These are phyloP conservation scores for Dendrolimus houi DNA, from an alignment of 2,888 invertebrate species.

Conservation along the genomic window DNA sequence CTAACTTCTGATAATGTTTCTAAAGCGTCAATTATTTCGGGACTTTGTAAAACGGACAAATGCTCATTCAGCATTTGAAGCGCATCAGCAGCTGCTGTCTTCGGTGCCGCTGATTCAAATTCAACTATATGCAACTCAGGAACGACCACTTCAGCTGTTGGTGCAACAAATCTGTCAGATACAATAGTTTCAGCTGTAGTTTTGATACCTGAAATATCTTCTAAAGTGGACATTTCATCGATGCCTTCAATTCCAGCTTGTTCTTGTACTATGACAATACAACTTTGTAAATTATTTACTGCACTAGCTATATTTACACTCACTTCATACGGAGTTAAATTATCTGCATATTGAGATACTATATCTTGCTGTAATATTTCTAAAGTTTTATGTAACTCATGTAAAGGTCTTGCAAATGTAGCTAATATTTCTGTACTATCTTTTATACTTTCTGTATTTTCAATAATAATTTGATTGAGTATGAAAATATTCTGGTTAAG, in stretches of 20 bases:
- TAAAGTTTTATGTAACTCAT: constrained; percentile 57
- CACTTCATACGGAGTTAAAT: constrained; percentile 32
- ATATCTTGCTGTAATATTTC: constrained; percentile 64
- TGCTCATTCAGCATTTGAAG: constrained; percentile 49
- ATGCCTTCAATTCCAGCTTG: constrained; percentile 61
- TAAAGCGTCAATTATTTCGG: constrained; percentile 47
- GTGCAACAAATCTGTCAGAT: constrained; percentile 43
- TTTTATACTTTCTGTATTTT: constrained; percentile 44
- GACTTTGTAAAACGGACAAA: constrained; percentile 43
- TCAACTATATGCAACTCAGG: constrained; percentile 25
- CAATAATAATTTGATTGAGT: constrained; percentile 46
- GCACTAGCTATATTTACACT: constrained; percentile 46
- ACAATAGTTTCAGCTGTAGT: constrained; percentile 68
- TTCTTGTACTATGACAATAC: constrained; percentile 64
- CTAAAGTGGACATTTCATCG: constrained; percentile 74
- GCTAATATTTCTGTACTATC: constrained; percentile 38
- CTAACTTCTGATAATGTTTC: constrained; percentile 51
- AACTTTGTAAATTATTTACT: constrained; percentile 56
- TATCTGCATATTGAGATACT: constrained; percentile 55
- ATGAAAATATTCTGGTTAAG: constrained; percentile 48
- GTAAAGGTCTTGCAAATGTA: constrained; percentile 60
- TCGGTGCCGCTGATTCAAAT: constrained; percentile 22
- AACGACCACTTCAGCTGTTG: constrained; percentile 34
- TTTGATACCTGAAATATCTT: constrained; percentile 76
- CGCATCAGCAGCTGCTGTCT: constrained; percentile 44